These are phyloP conservation scores for Dastarcus helophoroides DNA, from an alignment of 2,888 invertebrate genomes.

Conservation along the genomic window DNA sequence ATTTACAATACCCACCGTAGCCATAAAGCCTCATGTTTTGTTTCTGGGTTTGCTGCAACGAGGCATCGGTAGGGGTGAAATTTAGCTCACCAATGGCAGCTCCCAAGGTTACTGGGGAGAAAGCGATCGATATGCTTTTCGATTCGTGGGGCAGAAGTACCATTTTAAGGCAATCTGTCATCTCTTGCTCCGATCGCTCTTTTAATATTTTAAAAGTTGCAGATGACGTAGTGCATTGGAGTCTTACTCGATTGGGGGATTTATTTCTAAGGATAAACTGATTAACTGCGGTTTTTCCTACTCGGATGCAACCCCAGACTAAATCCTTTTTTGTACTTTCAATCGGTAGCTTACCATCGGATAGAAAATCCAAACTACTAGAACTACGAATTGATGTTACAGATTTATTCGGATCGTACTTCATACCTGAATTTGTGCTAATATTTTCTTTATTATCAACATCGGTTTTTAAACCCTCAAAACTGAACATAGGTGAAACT, in stretches of 20 bases:
- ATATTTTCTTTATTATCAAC: slow-evolving; percentile 3
- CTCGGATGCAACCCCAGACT: slow-evolving; percentile 48
- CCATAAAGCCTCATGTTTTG: slow-evolving; percentile 42
- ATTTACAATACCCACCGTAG: slow-evolving; percentile 46
- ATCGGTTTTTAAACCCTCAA: neutral
- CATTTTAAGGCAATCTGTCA: slow-evolving; percentile 30
- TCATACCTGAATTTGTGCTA: too few species aligned
- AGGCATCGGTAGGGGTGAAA: slow-evolving; percentile 39
- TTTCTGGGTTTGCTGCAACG: slow-evolving; percentile 23
- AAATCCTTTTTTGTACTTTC: slow-evolving; percentile 45
- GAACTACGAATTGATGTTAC: slow-evolving; percentile 23
- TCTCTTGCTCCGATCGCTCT: slow-evolving; percentile 30
- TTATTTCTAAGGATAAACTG: slow-evolving; percentile 47
- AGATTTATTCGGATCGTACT: slow-evolving; percentile 5
- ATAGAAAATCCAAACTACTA: slow-evolving; percentile 28
- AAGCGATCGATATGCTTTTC: slow-evolving; percentile 41
- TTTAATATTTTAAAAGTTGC: slow-evolving; percentile 38
- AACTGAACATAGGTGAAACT: slow-evolving; percentile 2
- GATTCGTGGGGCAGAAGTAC: slow-evolving; percentile 46
- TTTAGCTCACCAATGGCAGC: slow-evolving; percentile 42
- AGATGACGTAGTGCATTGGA: slow-evolving; percentile 41
- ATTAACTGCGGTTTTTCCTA: slow-evolving; percentile 42
- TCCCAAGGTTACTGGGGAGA: slow-evolving; percentile 44
- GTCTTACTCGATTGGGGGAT: slow-evolving; percentile 42
- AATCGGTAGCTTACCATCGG: slow-evolving; percentile 39